phyloP scores from a whole-genome alignment of 2,888 invertebrate species.

The Parnassius glacialis region DNA sequence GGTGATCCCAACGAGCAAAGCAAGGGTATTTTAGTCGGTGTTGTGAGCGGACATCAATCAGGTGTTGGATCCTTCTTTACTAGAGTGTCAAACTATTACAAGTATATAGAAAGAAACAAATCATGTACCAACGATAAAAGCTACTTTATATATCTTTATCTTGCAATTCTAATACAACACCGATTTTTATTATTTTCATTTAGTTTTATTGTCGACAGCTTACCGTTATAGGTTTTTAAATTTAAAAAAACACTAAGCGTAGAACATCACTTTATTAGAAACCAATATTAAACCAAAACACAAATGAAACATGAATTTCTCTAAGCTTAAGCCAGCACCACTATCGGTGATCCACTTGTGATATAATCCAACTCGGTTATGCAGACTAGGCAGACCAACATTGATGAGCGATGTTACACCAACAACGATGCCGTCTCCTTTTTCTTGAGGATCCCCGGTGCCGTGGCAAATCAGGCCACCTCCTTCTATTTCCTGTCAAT shows the following conservation, averaged over 20 bases:
- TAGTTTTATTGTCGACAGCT: constrained; percentile 37
- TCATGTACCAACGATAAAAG: constrained; percentile 8
- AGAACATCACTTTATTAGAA: neutral
- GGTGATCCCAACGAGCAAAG: constrained; percentile 41
- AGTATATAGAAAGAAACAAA: constrained; percentile 35
- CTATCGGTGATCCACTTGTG: neutral
- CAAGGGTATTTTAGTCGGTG: constrained; percentile 48
- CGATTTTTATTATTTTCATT: constrained; percentile 43
- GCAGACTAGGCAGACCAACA: constrained; percentile 22
- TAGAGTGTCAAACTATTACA: constrained; percentile 38
- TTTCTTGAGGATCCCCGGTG: neutral
- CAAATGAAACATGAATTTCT: neutral
- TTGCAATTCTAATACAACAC: constrained; percentile 35
- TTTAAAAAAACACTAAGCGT: no score
- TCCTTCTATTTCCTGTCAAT: neutral
- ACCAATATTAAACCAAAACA: neutral
- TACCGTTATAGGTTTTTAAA: no score
- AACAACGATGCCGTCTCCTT: constrained; percentile 40
- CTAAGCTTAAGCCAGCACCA: neutral
- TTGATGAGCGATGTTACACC: constrained; percentile 50
- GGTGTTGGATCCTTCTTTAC: constrained; percentile 39
- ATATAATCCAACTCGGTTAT: neutral
- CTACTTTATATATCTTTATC: constrained; percentile 8
- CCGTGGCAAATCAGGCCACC: neutral
- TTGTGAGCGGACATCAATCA: constrained; percentile 37